phyloP scores from a whole-genome alignment of 2,888 invertebrate species.

The Drosophila macrothrix region DNA sequence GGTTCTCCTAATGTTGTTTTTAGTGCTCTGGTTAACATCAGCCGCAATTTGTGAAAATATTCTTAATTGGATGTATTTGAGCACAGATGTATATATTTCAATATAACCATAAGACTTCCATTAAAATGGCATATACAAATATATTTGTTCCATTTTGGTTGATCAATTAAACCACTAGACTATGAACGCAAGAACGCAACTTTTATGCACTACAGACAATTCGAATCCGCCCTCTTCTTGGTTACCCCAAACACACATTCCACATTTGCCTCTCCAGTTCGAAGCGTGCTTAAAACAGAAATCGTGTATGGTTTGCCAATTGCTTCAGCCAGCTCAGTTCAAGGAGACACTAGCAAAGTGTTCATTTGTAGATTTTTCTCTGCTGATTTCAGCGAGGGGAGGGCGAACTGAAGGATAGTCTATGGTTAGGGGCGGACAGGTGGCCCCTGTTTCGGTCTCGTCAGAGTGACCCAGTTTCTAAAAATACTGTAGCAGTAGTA shows the following conservation, averaged over 20 bases:
- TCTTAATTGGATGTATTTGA: constrained; percentile 12
- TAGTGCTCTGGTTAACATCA: constrained; percentile 13
- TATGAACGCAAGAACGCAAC: constrained; percentile 20
- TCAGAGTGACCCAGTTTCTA: constrained; percentile 71
- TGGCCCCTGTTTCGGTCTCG: constrained; percentile 47
- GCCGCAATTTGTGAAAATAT: constrained; percentile 32
- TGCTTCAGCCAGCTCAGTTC: constrained; percentile 36
- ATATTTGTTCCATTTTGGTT: constrained; percentile 22
- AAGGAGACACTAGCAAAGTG: constrained; percentile 67
- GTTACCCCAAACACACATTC: constrained; percentile 1
- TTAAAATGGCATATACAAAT: constrained; percentile 17
- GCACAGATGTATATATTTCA: background rate
- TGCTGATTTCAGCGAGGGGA: constrained; percentile 44
- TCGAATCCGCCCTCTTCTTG: background rate
- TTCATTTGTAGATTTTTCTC: constrained; percentile 64
- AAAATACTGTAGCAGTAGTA: constrained; percentile 60
- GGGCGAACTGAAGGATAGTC: background rate
- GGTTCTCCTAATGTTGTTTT: constrained; percentile 4
- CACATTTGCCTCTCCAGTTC: constrained; percentile 22
- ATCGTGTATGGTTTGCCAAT: constrained; percentile 58
- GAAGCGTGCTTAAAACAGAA: constrained; percentile 60
- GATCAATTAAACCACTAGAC: constrained; percentile 59
- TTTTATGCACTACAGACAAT: constrained; percentile 33
- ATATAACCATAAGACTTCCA: constrained; percentile 10
- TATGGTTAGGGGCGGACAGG: constrained; percentile 34